phyloP scores from a whole-genome alignment of 2,797 vertebrate species.

The Poecilia picta region DNA sequence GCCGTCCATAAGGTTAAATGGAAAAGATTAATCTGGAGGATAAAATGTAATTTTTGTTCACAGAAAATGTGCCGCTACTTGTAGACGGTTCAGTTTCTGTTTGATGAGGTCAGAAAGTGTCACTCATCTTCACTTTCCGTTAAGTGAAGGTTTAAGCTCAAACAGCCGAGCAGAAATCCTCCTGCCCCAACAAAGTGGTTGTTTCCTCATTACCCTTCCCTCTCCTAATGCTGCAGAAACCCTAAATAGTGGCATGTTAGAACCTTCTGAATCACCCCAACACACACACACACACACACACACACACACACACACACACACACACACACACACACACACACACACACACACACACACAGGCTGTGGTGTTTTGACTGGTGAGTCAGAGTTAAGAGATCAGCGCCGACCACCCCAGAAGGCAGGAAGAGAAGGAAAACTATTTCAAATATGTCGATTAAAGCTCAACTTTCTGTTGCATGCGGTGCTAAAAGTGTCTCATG shows the following conservation, averaged over 20 bases:
- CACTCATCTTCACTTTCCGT: constrained; percentile 41
- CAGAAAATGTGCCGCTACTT: neutral
- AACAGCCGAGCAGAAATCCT: constrained; percentile 33
- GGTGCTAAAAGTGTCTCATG: constrained; percentile 1
- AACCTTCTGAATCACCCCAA: constrained; percentile 66
- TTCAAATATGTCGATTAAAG: constrained; percentile 40
- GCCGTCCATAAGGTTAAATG: neutral
- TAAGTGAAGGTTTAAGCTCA: constrained; percentile 28
- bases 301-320: constrained; percentile 62
- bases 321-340: constrained; percentile 61
- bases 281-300: constrained; percentile 62
- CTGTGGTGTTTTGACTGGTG: constrained; percentile 70
- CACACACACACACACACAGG: constrained; percentile 62
- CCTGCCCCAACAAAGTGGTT: constrained; percentile 40
- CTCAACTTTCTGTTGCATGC: constrained; percentile 4
- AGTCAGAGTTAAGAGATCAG: constrained; percentile 76
- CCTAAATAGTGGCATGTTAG: constrained; percentile 66
- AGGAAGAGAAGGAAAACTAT: constrained; percentile 37
- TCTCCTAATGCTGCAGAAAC: constrained; percentile 59
- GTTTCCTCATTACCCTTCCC: constrained; percentile 30
- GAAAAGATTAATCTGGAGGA: neutral
- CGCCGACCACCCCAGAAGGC: constrained; percentile 70
- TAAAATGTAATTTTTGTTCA: neutral
- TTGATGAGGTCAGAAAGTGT: constrained; percentile 7
- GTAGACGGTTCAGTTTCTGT: neutral